Conservation (phyloP, 2,797 vertebrate genomes). For the Semaprochilodus insignis region DNA sequence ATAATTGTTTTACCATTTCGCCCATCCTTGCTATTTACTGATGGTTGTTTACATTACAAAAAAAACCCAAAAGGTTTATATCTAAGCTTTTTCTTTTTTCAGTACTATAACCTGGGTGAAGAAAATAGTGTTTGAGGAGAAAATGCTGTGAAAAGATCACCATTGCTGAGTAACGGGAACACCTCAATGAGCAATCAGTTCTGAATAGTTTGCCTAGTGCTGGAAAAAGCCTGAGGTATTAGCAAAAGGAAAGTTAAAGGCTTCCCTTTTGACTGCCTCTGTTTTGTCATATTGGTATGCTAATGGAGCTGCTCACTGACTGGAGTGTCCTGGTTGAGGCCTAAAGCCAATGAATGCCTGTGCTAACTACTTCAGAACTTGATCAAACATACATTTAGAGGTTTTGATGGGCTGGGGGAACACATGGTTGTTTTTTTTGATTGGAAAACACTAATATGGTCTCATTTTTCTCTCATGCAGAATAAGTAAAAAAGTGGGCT, state of each 20-base stretch:
- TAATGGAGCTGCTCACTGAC: constrained; percentile 33
- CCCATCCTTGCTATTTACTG: too few species aligned
- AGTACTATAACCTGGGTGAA: not conserved
- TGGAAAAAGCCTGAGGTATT: constrained; percentile 34
- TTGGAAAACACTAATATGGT: not conserved
- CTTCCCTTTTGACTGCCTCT: constrained; percentile 15
- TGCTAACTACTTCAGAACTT: not conserved
- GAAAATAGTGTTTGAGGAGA: constrained; percentile 20
- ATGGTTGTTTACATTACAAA: not conserved
- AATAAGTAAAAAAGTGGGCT: not conserved
- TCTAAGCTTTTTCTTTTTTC: not conserved
- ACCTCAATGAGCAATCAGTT: constrained; percentile 50
- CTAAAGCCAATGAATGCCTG: constrained; percentile 17
- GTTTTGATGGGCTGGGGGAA: not conserved
- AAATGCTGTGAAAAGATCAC: constrained; percentile 29
- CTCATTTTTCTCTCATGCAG: not conserved
- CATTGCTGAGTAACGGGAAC: constrained; percentile 44
- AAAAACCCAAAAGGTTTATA: not conserved
- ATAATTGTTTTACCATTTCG: too few species aligned
- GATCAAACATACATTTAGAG: not conserved
- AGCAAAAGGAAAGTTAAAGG: constrained; percentile 36
- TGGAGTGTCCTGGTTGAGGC: not conserved
- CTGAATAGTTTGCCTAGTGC: constrained; percentile 42
- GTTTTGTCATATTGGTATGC: constrained; percentile 50
- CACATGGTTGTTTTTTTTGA: not conserved